A percentile compares a stretch with the other conserved stretches of the same genome.
Conservation (phyloP, 2,113 vertebrate genomes). For the Sander vitreus region DNA sequence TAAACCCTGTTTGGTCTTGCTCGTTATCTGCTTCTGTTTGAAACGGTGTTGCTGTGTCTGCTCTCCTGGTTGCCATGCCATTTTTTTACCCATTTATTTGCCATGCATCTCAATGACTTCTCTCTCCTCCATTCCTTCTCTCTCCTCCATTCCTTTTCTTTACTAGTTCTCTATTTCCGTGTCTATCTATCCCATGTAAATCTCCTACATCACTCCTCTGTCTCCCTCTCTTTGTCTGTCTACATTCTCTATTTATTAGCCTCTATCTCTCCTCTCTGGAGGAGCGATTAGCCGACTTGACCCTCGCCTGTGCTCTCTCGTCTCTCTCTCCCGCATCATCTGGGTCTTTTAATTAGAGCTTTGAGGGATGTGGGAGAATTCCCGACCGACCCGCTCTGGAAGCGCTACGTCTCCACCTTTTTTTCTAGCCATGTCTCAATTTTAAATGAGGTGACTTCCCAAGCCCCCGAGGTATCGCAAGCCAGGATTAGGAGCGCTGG, state of each 20-base stretch:
- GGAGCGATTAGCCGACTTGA: constrained; percentile 77
- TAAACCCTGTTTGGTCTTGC: constrained; percentile 2
- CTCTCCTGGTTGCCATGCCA: constrained; percentile 1
- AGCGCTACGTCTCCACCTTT: constrained; percentile 62
- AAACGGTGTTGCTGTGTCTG: background rate
- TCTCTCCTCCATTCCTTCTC: background rate
- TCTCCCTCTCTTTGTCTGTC: constrained; percentile 49
- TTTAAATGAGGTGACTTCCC: constrained; percentile 71
- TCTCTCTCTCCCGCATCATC: constrained; percentile 72
- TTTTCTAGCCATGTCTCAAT: constrained; percentile 67
- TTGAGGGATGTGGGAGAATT: constrained; percentile 72
- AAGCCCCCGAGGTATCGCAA: constrained; percentile 32
- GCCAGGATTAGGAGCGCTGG: constrained; percentile 52
- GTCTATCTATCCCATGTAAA: constrained; percentile 11
- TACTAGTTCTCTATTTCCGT: background rate
- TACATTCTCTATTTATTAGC: constrained; percentile 64
- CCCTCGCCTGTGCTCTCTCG: constrained; percentile 65
- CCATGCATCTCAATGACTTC: background rate
- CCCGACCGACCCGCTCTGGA: constrained; percentile 40
- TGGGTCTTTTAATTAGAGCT: constrained; percentile 81
- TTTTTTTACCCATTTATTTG: background rate
- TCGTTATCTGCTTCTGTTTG: constrained; percentile 10
- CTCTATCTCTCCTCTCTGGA: constrained; percentile 68
- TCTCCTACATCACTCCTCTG: constrained; percentile 35
- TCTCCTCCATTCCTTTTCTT: background rate